phyloP scores from a whole-genome alignment of 2,797 vertebrate genomes.

The Spinus olivaceus region DNA sequence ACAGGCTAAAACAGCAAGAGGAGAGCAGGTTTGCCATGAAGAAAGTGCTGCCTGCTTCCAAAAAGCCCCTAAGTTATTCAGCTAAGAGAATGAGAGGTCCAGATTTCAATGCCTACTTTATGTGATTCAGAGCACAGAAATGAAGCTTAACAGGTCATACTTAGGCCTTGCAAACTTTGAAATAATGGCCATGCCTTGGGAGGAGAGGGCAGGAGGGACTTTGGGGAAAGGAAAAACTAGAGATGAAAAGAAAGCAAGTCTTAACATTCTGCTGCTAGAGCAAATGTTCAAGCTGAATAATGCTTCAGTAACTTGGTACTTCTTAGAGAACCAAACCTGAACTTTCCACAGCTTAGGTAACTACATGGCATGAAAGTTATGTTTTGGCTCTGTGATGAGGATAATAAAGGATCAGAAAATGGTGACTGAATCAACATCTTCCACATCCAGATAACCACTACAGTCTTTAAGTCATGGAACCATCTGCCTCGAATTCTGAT shows the following conservation, averaged over 20 bases:
- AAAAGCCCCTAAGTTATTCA: not conserved
- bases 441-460: not conserved
- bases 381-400: not conserved
- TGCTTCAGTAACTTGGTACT: not conserved
- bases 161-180: not conserved
- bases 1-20: slow-evolving; percentile 11
- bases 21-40: not conserved
- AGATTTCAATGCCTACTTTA: not conserved
- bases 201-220: not conserved
- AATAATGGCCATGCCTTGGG: not conserved
- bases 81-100: not conserved
- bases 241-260: not conserved
- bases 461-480: not conserved
- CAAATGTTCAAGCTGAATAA: not conserved
- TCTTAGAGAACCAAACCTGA: not conserved
- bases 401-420: not conserved
- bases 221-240: not conserved
- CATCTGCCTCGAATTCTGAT: not conserved
- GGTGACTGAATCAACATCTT: not conserved
- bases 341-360: not conserved
- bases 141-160: not conserved
- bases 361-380: not conserved
- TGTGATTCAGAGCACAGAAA: not conserved
- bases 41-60: not conserved
- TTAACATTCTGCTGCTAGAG: not conserved